phyloP scores from a whole-genome alignment of 2,113 vertebrate species.

The Athene cunicularia region DNA sequence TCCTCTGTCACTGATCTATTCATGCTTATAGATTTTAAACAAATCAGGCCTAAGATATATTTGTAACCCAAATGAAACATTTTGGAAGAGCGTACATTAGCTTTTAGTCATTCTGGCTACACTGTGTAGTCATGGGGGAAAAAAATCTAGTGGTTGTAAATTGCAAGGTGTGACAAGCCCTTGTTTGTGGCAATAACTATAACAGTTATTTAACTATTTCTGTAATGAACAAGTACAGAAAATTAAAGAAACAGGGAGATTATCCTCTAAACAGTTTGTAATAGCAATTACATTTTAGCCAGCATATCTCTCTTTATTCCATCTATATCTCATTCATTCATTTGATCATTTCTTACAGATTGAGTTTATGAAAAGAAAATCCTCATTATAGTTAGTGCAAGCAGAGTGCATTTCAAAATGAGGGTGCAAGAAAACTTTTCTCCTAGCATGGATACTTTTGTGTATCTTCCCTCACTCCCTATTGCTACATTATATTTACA shows the following conservation, averaged over 20 bases:
- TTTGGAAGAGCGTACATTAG: not conserved
- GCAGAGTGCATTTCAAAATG: not conserved
- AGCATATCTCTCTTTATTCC: not conserved
- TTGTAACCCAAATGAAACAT: not conserved
- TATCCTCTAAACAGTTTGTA: not conserved
- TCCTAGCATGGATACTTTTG: not conserved
- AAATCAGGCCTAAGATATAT: not conserved
- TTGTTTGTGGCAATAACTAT: not conserved
- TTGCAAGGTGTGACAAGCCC: not conserved
- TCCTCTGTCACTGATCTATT: conserved; percentile 23
- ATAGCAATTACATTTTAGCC: not conserved
- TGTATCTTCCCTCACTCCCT: not conserved
- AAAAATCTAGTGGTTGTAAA: not conserved
- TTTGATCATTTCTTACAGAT: not conserved
- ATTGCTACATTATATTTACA: not conserved
- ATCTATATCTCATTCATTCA: not conserved
- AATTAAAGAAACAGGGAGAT: not conserved
- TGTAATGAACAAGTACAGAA: not conserved
- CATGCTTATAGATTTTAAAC: conserved; percentile 7
- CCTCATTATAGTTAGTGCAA: not conserved
- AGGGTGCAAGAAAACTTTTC: not conserved
- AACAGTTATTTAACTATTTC: not conserved
- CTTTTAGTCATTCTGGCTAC: not conserved
- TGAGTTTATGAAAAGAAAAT: not conserved
- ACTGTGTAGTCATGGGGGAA: not conserved